Evolutionary conservation across 2,797 vertebrate species (phyloP).

Genomic region (Poecilia picta): DNA sequence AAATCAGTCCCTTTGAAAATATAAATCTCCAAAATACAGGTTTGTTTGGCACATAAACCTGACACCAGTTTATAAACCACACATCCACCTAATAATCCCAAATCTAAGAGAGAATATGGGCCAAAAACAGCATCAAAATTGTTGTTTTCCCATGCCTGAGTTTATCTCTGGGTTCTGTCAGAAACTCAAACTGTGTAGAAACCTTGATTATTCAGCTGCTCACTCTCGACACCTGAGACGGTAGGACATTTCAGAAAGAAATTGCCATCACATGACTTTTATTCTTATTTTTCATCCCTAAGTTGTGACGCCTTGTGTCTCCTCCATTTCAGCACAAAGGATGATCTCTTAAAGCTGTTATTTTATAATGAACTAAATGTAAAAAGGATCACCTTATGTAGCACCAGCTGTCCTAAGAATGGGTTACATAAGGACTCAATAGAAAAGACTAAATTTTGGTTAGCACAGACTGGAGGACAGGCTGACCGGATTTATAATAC

Average conservation of each 20-base stretch:
- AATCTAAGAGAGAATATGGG: not conserved
- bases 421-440: not conserved
- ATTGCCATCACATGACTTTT: not conserved
- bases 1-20: not conserved
- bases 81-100: not conserved
- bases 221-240: not conserved
- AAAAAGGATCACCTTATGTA: constrained; percentile 17
- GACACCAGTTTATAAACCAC: not conserved
- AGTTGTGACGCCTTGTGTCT: not conserved
- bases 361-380: not conserved
- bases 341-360: not conserved
- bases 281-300: not conserved
- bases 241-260: not conserved
- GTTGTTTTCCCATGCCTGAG: not conserved
- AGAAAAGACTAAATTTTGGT: not conserved
- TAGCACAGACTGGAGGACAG: not conserved
- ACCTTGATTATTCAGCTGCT: not conserved
- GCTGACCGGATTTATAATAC: not conserved
- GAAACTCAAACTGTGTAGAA: not conserved
- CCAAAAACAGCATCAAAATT: not conserved
- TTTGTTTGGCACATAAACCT: not conserved
- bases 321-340: not conserved
- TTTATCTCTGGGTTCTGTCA: not conserved
- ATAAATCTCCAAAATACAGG: not conserved
- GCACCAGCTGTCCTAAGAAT: not conserved